Conservation (phyloP, 2,888 invertebrate species). For the Callyntrura guangdongensis region DNA sequence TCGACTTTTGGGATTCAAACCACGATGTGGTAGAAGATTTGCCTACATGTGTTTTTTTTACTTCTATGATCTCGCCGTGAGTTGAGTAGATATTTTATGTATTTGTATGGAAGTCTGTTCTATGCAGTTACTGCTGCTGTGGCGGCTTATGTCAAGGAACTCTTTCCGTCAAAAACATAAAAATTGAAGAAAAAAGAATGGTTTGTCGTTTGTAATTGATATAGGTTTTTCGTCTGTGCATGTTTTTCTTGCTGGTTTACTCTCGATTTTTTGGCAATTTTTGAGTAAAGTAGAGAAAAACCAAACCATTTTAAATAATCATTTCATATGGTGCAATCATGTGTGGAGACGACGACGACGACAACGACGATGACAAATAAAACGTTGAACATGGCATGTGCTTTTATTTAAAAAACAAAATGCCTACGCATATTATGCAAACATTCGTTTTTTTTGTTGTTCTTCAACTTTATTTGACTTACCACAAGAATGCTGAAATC, state of each 20-base stretch:
- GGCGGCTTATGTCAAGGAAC: slow-evolving; percentile 67
- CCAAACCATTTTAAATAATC: neutral
- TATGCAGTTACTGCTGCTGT: slow-evolving; percentile 39
- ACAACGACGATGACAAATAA: too few species aligned
- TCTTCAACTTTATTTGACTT: too few species aligned
- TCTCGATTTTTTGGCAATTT: slow-evolving; percentile 17
- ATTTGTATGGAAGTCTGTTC: slow-evolving; percentile 45
- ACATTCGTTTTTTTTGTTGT: too few species aligned
- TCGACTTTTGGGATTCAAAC: slow-evolving; percentile 46
- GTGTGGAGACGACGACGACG: neutral
- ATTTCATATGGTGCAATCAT: neutral
- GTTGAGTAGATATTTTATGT: neutral
- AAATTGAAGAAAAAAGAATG: slow-evolving; percentile 22
- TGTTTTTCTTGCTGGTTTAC: slow-evolving; percentile 15
- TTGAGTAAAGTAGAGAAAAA: neutral
- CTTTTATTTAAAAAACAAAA: too few species aligned
- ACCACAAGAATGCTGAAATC: too few species aligned
- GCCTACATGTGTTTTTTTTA: neutral
- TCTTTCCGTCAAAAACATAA: slow-evolving; percentile 60
- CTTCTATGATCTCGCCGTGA: neutral
- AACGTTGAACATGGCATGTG: too few species aligned
- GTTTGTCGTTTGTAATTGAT: slow-evolving; percentile 43
- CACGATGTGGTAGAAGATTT: slow-evolving; percentile 62
- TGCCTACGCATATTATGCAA: too few species aligned
- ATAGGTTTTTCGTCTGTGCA: neutral